Percentiles rank a stretch among this genome's conserved stretches.
phyloP scores from a whole-genome alignment of 2,888 invertebrate species.

The Eueremaeus valkanovi region DNA sequence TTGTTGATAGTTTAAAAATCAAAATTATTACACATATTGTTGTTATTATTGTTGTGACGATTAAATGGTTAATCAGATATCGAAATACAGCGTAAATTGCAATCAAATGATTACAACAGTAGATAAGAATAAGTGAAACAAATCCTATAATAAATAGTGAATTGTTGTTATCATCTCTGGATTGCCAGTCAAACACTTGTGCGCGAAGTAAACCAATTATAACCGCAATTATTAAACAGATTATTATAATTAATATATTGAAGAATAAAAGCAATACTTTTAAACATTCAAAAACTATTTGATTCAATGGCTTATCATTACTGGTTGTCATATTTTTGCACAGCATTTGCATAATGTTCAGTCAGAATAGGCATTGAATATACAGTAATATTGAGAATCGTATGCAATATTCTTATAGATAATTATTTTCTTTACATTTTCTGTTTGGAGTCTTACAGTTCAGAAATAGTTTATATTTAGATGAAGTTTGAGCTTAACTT shows the following conservation, averaged over 20 bases:
- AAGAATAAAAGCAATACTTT: conserved; percentile 1
- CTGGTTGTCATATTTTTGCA: not conserved
- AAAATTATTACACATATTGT: not conserved
- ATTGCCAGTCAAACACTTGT: conserved; percentile 28
- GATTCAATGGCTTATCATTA: not conserved
- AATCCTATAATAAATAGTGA: not conserved
- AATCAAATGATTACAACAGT: conserved; percentile 18
- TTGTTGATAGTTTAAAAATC: not conserved
- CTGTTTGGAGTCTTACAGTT: too few relatives aligned
- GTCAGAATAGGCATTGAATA: not conserved
- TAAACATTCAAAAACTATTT: not conserved
- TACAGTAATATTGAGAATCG: too few relatives aligned
- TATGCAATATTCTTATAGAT: too few relatives aligned
- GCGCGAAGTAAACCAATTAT: not conserved
- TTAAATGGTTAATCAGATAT: not conserved
- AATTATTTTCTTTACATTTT: too few relatives aligned
- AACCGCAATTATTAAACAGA: not conserved
- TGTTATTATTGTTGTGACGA: conserved; percentile 16
- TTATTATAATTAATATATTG: conserved; percentile 16
- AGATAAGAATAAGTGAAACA: not conserved
- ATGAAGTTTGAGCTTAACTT: too few relatives aligned
- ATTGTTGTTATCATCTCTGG: not conserved
- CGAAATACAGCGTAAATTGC: conserved; percentile 4
- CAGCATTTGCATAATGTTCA: not conserved
- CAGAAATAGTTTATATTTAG: too few relatives aligned